Evolutionary conservation across 2,113 vertebrate genomes (phyloP).

Genomic region (Equus przewalskii): DNA sequence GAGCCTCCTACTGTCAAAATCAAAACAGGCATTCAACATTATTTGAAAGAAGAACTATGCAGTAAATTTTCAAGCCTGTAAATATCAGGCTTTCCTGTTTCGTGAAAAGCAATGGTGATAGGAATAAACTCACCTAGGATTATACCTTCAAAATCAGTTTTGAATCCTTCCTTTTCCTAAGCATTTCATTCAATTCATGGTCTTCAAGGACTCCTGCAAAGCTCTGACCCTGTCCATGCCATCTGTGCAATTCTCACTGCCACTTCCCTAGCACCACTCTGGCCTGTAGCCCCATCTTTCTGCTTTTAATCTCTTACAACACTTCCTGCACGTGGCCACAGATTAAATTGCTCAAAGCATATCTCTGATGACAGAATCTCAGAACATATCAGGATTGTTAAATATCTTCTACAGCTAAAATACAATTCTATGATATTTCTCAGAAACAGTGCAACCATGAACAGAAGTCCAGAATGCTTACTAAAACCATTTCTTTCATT

Average conservation of each 20-base stretch:
- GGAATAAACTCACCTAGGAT: slow-evolving; percentile 28
- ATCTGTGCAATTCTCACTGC: background rate
- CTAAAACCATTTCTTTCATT: background rate
- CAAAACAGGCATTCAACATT: slow-evolving; percentile 33
- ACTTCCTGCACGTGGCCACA: background rate
- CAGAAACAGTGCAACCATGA: slow-evolving; percentile 30
- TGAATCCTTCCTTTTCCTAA: background rate
- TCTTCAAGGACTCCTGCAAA: background rate
- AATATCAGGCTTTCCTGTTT: background rate
- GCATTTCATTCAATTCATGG: background rate
- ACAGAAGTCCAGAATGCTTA: slow-evolving; percentile 45
- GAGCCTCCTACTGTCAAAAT: background rate
- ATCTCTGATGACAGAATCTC: slow-evolving; percentile 48
- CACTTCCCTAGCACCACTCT: background rate
- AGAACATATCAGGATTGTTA: background rate
- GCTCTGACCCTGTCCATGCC: background rate
- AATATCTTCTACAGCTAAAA: slow-evolving; percentile 20
- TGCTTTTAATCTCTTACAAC: background rate
- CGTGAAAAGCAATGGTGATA: background rate
- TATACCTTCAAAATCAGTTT: background rate
- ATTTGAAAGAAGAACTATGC: slow-evolving; percentile 6
- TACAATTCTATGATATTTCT: slow-evolving; percentile 36
- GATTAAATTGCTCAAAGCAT: slow-evolving; percentile 57
- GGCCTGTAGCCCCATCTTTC: background rate
- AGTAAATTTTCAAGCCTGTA: slow-evolving; percentile 15